Base-by-base conservation (phyloP, 2,113 vertebrate genomes). In the Perccottus glenii region DNA sequence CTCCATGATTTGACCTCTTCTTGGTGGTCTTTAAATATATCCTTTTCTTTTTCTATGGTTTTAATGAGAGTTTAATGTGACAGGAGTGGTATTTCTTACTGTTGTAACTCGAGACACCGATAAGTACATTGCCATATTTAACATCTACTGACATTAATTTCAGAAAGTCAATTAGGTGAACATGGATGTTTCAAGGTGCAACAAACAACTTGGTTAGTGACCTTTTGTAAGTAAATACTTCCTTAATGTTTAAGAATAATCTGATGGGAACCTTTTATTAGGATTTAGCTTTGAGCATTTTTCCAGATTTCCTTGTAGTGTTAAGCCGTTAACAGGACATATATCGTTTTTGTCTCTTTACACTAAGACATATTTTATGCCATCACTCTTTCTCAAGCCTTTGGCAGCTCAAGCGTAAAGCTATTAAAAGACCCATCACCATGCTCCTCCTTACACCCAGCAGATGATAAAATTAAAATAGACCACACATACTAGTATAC, bases 231-330 rank as follows among this genome's bases (percentile, higher is more conserved):
- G 12, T 5, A 1, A 8, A 0, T 4, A 4, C 11, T 5, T 9
- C 19, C 16, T 4, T 51, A 9, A 52, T 33, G 16, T 48, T 59
- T 33, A 56, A 11, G 19, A 2, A 65, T 53, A 51, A 61, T 38
- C 49, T 35, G 33, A 19, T 63, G 14, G 66, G 66, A 63, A 36
- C 49, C 61, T 70, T n/a, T 74, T 72, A 70, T 57, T 36, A 67
- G 67, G 68, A 81, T 86, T 83, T 76, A 44, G 53, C 58, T 83
- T 74, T 67, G 60, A 51, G 68, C 68, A 58, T 75, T 62, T 77
- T 83, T 70, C 15, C 63, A 67, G 47, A 60, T 79, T 83, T 80
- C 63, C 80, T 79, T 65, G 9, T 16, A 40, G 43, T 16, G 0
- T 66, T 79, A 68, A 87, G 77, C 70, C 5, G 4, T 70, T 72